These are phyloP conservation scores for Drosophila cardini DNA, from an alignment of 1,140 invertebrate genomes.

Conservation along the genomic window DNA sequence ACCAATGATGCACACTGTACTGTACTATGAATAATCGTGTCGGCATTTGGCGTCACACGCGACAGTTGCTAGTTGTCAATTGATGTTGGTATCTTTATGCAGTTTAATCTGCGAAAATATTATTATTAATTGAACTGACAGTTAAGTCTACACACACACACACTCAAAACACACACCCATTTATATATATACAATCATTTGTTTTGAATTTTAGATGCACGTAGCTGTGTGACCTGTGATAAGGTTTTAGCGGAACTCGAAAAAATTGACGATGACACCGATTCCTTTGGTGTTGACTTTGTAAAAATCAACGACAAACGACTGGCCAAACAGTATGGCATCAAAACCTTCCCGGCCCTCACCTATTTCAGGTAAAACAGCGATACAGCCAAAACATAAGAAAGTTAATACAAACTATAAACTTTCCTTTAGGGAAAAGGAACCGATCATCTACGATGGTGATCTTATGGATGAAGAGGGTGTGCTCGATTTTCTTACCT, in stretches of 20 bases:
- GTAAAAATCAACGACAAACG: conserved; percentile 98
- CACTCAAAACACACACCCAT: not conserved
- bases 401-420: not conserved
- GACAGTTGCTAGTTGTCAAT: conserved; percentile 77
- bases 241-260: conserved; percentile 95
- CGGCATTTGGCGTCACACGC: conserved; percentile 72
- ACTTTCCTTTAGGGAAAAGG: conserved; percentile 88
- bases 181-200: not conserved
- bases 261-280: conserved; percentile 97
- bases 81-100: conserved; percentile 70
- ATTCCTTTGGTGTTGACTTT: conserved; percentile 96
- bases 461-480: conserved; percentile 97
- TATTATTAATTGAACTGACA: conserved; percentile 12
- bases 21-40: conserved; percentile 68
- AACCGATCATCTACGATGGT: conserved; percentile 97
- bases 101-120: conserved; percentile 18
- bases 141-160: not conserved
- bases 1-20: conserved; percentile 70
- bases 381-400: not conserved
- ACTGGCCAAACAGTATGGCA: conserved; percentile 96
- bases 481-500: conserved; percentile 96
- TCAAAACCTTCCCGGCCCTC: conserved; percentile 96
- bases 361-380: conserved; percentile 91
- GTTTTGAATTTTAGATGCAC: conserved; percentile 88
- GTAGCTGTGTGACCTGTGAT: conserved; percentile 96